Evolutionary conservation across 2,888 invertebrate genomes (phyloP).

Genomic region (Cryptophagus acutangulus): DNA sequence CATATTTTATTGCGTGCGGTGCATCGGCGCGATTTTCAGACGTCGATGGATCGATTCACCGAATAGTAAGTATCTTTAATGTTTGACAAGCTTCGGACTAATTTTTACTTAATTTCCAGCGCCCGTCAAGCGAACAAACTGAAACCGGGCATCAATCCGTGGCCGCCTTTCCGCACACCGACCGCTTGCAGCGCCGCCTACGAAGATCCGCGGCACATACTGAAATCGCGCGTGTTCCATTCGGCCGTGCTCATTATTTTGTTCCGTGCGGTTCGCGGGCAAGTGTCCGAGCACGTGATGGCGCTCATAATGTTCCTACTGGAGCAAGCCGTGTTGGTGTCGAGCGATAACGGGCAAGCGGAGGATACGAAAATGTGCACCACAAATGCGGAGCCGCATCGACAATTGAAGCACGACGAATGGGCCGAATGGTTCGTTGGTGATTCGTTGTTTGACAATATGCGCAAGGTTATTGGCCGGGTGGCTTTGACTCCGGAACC

Average conservation of each 20-base stretch:
- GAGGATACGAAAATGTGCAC: slow-evolving; percentile 50
- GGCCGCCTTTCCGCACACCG: slow-evolving; percentile 80
- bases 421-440: slow-evolving; percentile 64
- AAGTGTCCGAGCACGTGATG: slow-evolving; percentile 81
- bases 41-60: slow-evolving; percentile 88
- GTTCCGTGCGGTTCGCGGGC: slow-evolving; percentile 74
- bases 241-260: slow-evolving; percentile 75
- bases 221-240: slow-evolving; percentile 62
- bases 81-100: not conserved
- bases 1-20: slow-evolving; percentile 88
- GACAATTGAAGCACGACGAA: slow-evolving; percentile 52
- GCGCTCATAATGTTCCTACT: slow-evolving; percentile 82
- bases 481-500: slow-evolving; percentile 59
- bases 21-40: slow-evolving; percentile 88
- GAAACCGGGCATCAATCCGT: slow-evolving; percentile 48
- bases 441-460: slow-evolving; percentile 70
- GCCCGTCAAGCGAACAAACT: slow-evolving; percentile 41
- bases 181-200: slow-evolving; percentile 59
- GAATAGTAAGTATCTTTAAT: slow-evolving; percentile 62
- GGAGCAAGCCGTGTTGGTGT: slow-evolving; percentile 68
- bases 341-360: slow-evolving; percentile 47
- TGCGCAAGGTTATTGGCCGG: slow-evolving; percentile 62
- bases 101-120: slow-evolving; percentile 27
- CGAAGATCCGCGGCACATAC: slow-evolving; percentile 61
- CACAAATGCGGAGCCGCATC: slow-evolving; percentile 27